These are phyloP conservation scores for Promerops cafer DNA, from an alignment of 2,113 vertebrate species.

Conservation along the genomic window DNA sequence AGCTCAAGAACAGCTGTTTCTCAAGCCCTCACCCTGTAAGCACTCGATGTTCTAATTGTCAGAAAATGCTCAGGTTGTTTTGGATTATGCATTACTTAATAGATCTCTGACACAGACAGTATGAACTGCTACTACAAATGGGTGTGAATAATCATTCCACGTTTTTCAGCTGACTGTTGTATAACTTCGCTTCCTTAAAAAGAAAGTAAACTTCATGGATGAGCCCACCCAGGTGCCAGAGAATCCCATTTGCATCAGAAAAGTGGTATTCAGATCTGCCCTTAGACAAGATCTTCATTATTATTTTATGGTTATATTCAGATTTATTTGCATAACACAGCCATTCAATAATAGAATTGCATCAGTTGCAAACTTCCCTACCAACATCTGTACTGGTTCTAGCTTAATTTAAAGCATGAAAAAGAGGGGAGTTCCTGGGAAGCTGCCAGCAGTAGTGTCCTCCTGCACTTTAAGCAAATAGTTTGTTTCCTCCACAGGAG, in stretches of 20 bases:
- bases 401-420: neutral
- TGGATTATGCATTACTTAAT: neutral
- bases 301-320: neutral
- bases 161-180: neutral
- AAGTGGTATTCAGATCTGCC: neutral
- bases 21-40: neutral
- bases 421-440: constrained; percentile 1
- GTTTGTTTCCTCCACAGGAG: constrained; percentile 71
- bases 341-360: neutral
- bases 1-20: neutral
- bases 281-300: neutral
- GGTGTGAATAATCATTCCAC: neutral
- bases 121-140: neutral
- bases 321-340: neutral
- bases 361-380: neutral
- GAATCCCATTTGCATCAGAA: neutral
- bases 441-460: constrained; percentile 33
- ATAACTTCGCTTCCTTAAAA: neutral
- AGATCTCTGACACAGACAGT: neutral
- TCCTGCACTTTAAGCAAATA: constrained; percentile 54
- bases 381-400: neutral
- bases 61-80: neutral
- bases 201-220: neutral
- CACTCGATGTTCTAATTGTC: neutral
- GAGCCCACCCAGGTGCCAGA: neutral